phyloP scores from a whole-genome alignment of 2,797 vertebrate genomes.

The Spea hammondii region DNA sequence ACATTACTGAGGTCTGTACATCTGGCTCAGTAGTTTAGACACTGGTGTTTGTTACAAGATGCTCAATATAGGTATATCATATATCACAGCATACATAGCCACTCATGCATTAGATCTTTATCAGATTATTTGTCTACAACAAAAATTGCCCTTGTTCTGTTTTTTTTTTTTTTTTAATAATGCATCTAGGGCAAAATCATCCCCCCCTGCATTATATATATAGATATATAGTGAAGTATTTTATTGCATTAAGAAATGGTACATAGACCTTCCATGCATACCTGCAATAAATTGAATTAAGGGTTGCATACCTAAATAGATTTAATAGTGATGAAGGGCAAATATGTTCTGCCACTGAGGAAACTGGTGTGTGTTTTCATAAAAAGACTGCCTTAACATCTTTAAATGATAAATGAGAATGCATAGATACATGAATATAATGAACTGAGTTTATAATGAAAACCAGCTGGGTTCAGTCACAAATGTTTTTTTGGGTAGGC shows the following conservation, averaged over 20 bases:
- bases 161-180: constrained; percentile 36
- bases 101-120: constrained; percentile 17
- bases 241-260: constrained; percentile 23
- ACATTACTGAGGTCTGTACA: not conserved
- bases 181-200: not conserved
- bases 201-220: not conserved
- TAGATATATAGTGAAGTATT: constrained; percentile 14
- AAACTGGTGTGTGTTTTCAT: constrained; percentile 38
- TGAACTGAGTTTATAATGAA: constrained; percentile 51
- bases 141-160: constrained; percentile 7
- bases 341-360: constrained; percentile 34
- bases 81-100: not conserved
- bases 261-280: constrained; percentile 14
- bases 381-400: constrained; percentile 47
- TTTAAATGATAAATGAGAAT: constrained; percentile 51
- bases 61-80: not conserved
- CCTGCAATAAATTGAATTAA: constrained; percentile 41
- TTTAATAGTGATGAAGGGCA: constrained; percentile 43
- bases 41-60: not conserved
- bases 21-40: not conserved
- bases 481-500: constrained; percentile 52
- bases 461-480: constrained; percentile 53
- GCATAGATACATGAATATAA: constrained; percentile 50
- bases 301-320: constrained; percentile 44
- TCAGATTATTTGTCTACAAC: constrained; percentile 38